Conservation (phyloP, 2,113 vertebrate genomes). For the Neodon shergylaensis region DNA sequence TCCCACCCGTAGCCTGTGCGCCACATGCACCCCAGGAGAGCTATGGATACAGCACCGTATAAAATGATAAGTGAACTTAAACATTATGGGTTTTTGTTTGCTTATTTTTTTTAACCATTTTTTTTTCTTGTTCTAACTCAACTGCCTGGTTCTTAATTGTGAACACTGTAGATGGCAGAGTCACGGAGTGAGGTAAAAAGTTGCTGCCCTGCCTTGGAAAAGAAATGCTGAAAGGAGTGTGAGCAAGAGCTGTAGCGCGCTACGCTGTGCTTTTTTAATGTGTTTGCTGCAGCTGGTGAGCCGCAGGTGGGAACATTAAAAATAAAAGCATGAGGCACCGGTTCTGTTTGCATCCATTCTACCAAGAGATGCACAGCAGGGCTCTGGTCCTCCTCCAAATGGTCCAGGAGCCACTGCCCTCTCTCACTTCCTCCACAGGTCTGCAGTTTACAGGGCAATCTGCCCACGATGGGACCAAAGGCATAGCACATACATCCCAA, state of each 20-base stretch:
- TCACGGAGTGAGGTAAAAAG: not conserved
- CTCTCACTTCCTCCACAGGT: accelerated
- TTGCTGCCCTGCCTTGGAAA: not conserved
- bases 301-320: not conserved
- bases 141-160: not conserved
- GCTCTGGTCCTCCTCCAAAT: not conserved
- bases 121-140: not conserved
- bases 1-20: too few relatives aligned
- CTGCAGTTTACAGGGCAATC: not conserved
- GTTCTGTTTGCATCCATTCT: not conserved
- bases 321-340: not conserved
- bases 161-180: not conserved
- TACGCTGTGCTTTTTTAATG: not conserved
- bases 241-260: accelerated
- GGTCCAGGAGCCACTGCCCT: not conserved
- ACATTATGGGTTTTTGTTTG: not conserved
- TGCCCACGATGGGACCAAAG: not conserved
- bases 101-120: not conserved
- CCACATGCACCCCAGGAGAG: not conserved
- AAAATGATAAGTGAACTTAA: not conserved
- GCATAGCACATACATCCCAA: not conserved
- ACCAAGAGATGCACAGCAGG: not conserved
- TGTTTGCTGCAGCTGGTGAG: not conserved
- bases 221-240: not conserved
- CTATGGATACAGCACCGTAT: not conserved